phyloP scores from a whole-genome alignment of 23 tunicate species.

The Trididemnum nubilum region DNA sequence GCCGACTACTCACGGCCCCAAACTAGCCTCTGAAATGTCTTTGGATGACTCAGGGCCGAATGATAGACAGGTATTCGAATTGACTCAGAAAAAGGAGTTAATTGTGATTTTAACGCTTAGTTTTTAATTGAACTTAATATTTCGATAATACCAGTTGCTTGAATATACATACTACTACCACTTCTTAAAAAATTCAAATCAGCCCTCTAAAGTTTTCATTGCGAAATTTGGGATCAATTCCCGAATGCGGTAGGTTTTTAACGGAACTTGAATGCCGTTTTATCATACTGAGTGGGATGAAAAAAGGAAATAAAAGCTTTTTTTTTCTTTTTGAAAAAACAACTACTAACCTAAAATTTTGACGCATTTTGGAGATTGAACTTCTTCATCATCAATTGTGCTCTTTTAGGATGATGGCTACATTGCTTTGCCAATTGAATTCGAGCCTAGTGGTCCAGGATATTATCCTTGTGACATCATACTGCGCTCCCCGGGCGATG shows the following conservation, averaged over 20 bases:
- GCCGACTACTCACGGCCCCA: constrained; percentile 83
- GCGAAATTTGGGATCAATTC: too few relatives aligned
- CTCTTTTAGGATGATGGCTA: constrained; percentile 77
- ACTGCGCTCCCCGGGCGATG: constrained; percentile 68
- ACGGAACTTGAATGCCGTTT: too few relatives aligned
- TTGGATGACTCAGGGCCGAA: constrained; percentile 58
- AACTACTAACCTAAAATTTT: too few relatives aligned
- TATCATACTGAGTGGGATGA: too few relatives aligned
- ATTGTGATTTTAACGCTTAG: too few relatives aligned
- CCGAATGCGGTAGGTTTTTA: too few relatives aligned
- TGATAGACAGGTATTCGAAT: constrained; percentile 88
- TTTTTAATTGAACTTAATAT: not conserved
- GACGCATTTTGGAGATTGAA: too few relatives aligned
- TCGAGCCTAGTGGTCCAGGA: constrained; percentile 73
- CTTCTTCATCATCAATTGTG: too few relatives aligned
- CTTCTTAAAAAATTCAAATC: not conserved
- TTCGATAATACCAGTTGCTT: not conserved
- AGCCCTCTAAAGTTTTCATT: too few relatives aligned
- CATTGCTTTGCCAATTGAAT: constrained; percentile 52
- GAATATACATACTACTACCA: not conserved
- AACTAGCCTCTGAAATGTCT: constrained; percentile 80
- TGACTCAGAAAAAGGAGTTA: too few relatives aligned
- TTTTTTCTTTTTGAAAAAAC: too few relatives aligned
- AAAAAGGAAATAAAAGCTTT: too few relatives aligned
- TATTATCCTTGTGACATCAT: constrained; percentile 87